Base-by-base conservation (phyloP, 2,113 vertebrate genomes). In the Pseudopodoces humilis region DNA sequence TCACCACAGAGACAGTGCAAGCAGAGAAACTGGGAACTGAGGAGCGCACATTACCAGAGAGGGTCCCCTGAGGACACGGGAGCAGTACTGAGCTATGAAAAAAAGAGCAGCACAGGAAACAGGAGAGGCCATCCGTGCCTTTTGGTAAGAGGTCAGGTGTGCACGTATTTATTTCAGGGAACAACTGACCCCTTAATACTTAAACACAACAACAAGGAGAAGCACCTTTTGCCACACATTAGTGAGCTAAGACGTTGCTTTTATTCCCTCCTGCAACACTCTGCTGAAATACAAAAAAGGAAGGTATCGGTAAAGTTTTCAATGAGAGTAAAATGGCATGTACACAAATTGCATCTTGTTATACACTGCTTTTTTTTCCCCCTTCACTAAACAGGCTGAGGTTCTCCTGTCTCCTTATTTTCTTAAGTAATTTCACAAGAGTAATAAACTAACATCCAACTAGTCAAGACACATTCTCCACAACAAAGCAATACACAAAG, bases 81-180 rank as follows among this genome's bases (percentile, higher is more conserved):
- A 90, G 25, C 4, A 19, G 13, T 17, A 63, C 0, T 9, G 17
- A 71, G 20, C 74, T 52, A 27, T 1, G 1, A 55, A 27, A 68
- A 41, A 71, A 80, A 65, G 68, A 43, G 24, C 22, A 81, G 47
- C 58, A 24, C 2, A 8, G n/a, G 25, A 68, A 87, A 72, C 0
- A 13, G 11, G 15, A 78, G 25, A 71, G 49, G 44, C 11, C 20
- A 77, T 25, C 39, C 22, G 4, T 13, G 25, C 15, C 53, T 58
- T 53, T 68, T 0, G 0, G 7, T 28, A 43, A 59, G 56, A 10
- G 5, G 10, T 1, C 6, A 2, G 24, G 44, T 56, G 20, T 23
- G 10, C 17, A 58, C 17, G 0, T 8, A 37, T 1, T 31, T 68
- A 49, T 53, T 79, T 62, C 71, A 58, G 53, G 4, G 25, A 90